Conservation (phyloP, 2,113 vertebrate genomes). For the Platysteira castanea region DNA sequence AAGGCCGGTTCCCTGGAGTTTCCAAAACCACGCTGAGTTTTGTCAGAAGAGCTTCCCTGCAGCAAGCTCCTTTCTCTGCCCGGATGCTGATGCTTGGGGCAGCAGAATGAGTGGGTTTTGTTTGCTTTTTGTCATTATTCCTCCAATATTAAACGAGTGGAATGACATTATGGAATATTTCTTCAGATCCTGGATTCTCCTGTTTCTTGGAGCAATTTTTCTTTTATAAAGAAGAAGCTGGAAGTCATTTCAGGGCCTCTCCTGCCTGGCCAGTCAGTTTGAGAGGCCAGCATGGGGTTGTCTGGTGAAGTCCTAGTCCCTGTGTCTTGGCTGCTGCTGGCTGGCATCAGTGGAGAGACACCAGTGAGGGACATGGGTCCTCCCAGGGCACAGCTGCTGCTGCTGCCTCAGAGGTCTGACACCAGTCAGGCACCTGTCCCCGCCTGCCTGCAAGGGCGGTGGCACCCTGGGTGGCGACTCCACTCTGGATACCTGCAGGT, state of each 20-base stretch:
- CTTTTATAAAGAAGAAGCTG: background rate
- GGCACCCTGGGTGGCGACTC: background rate
- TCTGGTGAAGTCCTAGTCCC: background rate
- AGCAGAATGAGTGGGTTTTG: accelerated
- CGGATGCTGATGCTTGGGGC: background rate
- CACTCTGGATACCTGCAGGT: background rate
- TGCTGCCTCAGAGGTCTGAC: background rate
- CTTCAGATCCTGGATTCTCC: background rate
- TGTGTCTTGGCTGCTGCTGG: background rate
- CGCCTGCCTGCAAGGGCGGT: background rate
- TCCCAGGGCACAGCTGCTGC: background rate
- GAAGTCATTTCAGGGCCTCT: background rate
- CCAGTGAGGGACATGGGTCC: accelerated
- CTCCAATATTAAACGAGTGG: background rate
- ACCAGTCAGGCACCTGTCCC: accelerated
- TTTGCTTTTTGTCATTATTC: background rate
- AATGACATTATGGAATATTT: background rate
- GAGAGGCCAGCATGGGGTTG: accelerated
- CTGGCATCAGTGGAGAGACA: background rate
- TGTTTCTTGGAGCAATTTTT: background rate
- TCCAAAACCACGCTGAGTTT: background rate
- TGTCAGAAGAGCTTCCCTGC: background rate
- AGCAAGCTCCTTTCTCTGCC: background rate
- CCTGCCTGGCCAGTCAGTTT: background rate
- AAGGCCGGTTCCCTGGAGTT: background rate